Evolutionary conservation across 2,888 invertebrate species (phyloP).

Genomic region (Agrotis puta): DNA sequence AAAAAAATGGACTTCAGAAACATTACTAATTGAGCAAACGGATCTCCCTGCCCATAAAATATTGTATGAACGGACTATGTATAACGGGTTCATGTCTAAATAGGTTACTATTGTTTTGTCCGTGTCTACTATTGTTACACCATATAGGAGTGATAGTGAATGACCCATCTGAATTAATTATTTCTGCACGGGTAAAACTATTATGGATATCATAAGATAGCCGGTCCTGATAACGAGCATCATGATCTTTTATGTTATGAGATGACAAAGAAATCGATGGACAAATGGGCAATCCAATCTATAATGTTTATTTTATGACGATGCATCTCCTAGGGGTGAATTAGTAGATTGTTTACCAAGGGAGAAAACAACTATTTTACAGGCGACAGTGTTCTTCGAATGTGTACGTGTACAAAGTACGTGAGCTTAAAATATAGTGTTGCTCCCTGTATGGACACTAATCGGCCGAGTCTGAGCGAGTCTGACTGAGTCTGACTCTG

Average conservation of each 20-base stretch:
- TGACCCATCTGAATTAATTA: slow-evolving; percentile 28
- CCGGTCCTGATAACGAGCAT: slow-evolving; percentile 2
- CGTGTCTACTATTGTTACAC: slow-evolving; percentile 24
- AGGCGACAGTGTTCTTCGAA: too few species aligned
- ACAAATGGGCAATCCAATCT: background rate
- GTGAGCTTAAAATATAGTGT: too few species aligned
- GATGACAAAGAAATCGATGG: background rate
- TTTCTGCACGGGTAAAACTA: background rate
- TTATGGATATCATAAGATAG: slow-evolving; percentile 1
- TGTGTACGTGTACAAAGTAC: too few species aligned
- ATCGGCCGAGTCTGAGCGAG: too few species aligned
- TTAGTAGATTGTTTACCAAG: too few species aligned
- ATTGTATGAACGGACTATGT: background rate
- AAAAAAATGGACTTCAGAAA: background rate
- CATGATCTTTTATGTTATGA: background rate
- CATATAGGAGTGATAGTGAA: slow-evolving; percentile 21
- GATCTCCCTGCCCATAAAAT: background rate
- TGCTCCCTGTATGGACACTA: too few species aligned
- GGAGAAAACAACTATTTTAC: too few species aligned
- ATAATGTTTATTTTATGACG: too few species aligned
- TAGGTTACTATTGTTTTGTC: slow-evolving; percentile 27
- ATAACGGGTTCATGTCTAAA: slow-evolving; percentile 20
- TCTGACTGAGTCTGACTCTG: too few species aligned
- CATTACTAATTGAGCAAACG: too few species aligned
- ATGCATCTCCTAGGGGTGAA: too few species aligned